Percentiles rank a stretch among this genome's conserved stretches.
Evolutionary conservation across 2,888 invertebrate species (phyloP).

Genomic region (Eutolmus rufibarbis): DNA sequence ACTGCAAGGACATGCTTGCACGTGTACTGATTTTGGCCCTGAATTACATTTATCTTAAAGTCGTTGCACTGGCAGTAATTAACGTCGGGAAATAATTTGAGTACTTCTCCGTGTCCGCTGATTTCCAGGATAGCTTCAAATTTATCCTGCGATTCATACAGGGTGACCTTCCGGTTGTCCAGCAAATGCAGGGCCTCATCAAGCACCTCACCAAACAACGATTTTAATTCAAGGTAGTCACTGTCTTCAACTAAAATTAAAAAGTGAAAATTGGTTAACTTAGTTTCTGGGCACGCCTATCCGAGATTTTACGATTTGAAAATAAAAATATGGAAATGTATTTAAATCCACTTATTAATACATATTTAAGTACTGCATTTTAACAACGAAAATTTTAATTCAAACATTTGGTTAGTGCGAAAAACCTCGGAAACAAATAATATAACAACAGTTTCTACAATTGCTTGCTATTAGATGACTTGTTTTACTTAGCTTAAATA

Average conservation of each 20-base stretch:
- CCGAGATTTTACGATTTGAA: too few species aligned
- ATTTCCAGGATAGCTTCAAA: slow-evolving; percentile 68
- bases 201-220: slow-evolving; percentile 68
- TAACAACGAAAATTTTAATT: too few species aligned
- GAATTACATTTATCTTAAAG: slow-evolving; percentile 68
- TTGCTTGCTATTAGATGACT: too few species aligned
- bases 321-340: too few species aligned
- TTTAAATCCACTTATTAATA: too few species aligned
- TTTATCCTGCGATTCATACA: slow-evolving; percentile 63
- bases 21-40: slow-evolving; percentile 64
- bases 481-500: too few species aligned
- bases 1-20: slow-evolving; percentile 76
- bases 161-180: slow-evolving; percentile 65
- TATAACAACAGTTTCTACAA: too few species aligned
- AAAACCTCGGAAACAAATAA: too few species aligned
- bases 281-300: too few species aligned
- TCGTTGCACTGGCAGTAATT: slow-evolving; percentile 75
- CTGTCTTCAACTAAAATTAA: slow-evolving; percentile 67
- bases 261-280: background rate
- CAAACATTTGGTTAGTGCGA: too few species aligned
- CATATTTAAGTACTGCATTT: too few species aligned
- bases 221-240: slow-evolving; percentile 66
- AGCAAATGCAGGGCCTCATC: slow-evolving; percentile 70
- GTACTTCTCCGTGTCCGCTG: slow-evolving; percentile 66
- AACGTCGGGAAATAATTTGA: slow-evolving; percentile 69